Conservation (phyloP, 1,140 invertebrate genomes). For the Copidosoma floridanum region DNA sequence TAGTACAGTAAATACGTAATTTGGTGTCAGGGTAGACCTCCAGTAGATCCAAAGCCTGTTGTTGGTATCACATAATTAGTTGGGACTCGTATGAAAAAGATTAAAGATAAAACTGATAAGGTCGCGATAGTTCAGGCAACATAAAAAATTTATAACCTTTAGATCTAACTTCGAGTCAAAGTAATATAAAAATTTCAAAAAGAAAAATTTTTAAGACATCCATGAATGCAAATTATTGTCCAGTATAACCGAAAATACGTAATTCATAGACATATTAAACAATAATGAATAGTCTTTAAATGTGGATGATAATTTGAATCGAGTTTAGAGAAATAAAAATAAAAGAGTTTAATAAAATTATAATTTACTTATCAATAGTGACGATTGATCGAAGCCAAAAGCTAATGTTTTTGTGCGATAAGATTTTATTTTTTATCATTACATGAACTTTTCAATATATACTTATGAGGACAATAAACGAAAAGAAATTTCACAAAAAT, state of each 20-base stretch:
- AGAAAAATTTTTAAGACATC: not conserved
- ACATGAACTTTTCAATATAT: slow-evolving; percentile 13
- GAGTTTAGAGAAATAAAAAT: slow-evolving; percentile 15
- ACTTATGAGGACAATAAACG: slow-evolving; percentile 22
- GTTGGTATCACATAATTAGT: slow-evolving; percentile 46
- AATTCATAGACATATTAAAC: slow-evolving; percentile 26
- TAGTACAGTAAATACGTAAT: slow-evolving; percentile 61
- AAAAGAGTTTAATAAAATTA: too few relatives aligned
- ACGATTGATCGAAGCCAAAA: too few relatives aligned
- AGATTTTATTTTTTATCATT: slow-evolving; percentile 21
- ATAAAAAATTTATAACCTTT: slow-evolving; percentile 13
- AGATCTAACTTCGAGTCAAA: too few relatives aligned
- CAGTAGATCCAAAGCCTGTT: slow-evolving; percentile 54
- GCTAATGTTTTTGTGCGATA: too few relatives aligned
- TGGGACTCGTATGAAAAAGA: slow-evolving; percentile 35
- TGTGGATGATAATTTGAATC: slow-evolving; percentile 9
- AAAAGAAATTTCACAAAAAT: slow-evolving; percentile 15
- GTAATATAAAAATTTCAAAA: not conserved
- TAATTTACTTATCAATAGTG: too few relatives aligned
- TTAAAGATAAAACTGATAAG: slow-evolving; percentile 9
- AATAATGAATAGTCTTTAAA: slow-evolving; percentile 36
- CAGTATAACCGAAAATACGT: slow-evolving; percentile 30
- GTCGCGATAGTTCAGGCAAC: slow-evolving; percentile 1
- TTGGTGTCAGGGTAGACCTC: slow-evolving; percentile 61
- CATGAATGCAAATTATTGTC: slow-evolving; percentile 22